phyloP scores from a whole-genome alignment of 1,140 invertebrate genomes.

The Phymorhynchus buccinoides region DNA sequence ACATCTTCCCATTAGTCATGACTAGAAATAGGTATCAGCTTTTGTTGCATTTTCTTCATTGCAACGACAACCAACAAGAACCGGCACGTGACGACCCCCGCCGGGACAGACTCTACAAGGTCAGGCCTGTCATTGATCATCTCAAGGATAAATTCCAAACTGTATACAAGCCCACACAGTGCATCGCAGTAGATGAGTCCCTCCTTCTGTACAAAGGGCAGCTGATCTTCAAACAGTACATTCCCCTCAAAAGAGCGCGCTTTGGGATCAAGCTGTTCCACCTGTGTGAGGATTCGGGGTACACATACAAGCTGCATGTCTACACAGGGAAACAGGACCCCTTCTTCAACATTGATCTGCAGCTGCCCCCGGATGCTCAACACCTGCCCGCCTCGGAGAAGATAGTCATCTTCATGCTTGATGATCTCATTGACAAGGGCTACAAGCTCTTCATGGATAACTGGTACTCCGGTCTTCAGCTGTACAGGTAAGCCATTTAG shows the following conservation, averaged over 20 bases:
- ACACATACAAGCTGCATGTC: neutral
- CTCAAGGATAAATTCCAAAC: neutral
- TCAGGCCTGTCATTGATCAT: neutral
- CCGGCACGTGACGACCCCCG: neutral
- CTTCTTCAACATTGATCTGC: neutral
- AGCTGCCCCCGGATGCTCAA: neutral
- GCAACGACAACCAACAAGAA: neutral
- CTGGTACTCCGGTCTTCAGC: neutral
- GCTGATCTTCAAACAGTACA: slow-evolving; percentile 15
- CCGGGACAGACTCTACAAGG: neutral
- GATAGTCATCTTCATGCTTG: neutral
- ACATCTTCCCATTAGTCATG: neutral
- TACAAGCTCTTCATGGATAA: neutral
- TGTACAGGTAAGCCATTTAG: neutral
- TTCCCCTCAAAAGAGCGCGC: neutral
- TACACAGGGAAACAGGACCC: slow-evolving; percentile 2
- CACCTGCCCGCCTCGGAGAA: neutral
- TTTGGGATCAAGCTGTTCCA: slow-evolving; percentile 11
- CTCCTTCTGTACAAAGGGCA: neutral
- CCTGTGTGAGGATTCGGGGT: neutral
- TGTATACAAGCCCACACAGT: neutral
- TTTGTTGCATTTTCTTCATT: neutral
- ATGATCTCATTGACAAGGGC: neutral
- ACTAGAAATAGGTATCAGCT: neutral
- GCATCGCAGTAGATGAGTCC: neutral